Evolutionary conservation across 2,888 invertebrate genomes (phyloP), one percentile per base, ranked within the genome.

Genomic region (Hypena proboscidalis): DNA sequence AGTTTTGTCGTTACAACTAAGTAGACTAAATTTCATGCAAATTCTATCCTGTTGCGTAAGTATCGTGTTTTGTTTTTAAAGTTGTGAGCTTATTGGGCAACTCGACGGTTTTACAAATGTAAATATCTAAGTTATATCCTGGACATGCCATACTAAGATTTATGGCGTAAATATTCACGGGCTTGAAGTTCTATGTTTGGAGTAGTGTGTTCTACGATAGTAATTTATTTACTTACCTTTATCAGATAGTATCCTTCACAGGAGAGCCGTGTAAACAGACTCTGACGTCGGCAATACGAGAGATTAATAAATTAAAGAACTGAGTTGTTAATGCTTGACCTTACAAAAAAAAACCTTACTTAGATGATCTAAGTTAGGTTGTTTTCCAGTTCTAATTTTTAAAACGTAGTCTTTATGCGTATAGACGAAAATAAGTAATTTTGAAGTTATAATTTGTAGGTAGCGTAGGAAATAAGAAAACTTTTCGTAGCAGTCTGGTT

Each of bases 11-110:
- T 29, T 22, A 11, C 23, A 27, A 20, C 38, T 45, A 53, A 26
- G 32, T 45, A 50, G 31, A 46, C 48, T 57, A 51, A 57, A 48
- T 60, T 51, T 60, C 54, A 60, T 54, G 48, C 13, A 26, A 48
- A 57, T 57, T 29, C 19, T 27, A 20, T 39, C 38, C 48, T 34
- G 36, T 51, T 50, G 26, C 45, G 48, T 51, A 53, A 50, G 41
- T 31, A 32, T 13, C 47, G 45, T 57, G 50, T 21, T 50, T 36
- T 34, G 53, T 41, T 44, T 57, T 30, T 31, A 21, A 36, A 57
- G 44, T 6, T 11, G 9, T 29, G 17, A 5, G 30, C 6, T 19
- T 33, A 38, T 8, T 10, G 10, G 29, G 17, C n/a, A 30, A 15
- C 9, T 13, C 8, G 3, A 30, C 10, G 40, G 11, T 32, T 38